phyloP scores from a whole-genome alignment of 30 jellyfish, hydroid and myxozoan species.

The Sanderia malayensis region DNA sequence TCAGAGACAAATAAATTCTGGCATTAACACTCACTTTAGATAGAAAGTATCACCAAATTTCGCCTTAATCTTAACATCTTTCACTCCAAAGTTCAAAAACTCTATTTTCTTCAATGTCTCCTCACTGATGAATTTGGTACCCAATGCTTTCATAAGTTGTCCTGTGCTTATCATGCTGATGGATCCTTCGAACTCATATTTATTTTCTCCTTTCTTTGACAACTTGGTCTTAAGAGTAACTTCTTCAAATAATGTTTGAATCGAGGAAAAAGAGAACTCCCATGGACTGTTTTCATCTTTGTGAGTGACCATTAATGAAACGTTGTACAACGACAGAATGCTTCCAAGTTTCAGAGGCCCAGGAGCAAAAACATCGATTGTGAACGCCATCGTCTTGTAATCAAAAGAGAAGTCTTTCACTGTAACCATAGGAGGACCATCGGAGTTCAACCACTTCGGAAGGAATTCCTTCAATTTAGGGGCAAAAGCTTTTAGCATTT shows the following conservation, averaged over 20 bases:
- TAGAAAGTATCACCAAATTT: conserved; percentile 50
- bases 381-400: conserved; percentile 53
- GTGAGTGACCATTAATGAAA: conserved; percentile 51
- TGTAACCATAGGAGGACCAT: conserved; percentile 55
- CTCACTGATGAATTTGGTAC: conserved; percentile 47
- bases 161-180: conserved; percentile 50
- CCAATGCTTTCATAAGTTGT: conserved; percentile 55
- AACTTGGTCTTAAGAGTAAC: conserved; percentile 16
- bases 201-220: conserved; percentile 46
- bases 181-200: conserved; percentile 42
- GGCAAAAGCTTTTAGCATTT: conserved; percentile 57
- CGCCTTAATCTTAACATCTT: conserved; percentile 66
- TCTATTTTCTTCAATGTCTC: conserved; percentile 39
- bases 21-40: conserved; percentile 44
- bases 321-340: conserved; percentile 40
- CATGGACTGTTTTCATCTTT: conserved; percentile 51
- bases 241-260: conserved; percentile 50
- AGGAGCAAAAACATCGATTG: conserved; percentile 19
- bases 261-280: conserved; percentile 53
- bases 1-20: no score
- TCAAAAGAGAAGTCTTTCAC: conserved; percentile 53
- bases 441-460: conserved; percentile 60
- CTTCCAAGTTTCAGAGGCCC: conserved; percentile 64
- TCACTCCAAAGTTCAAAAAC: conserved; percentile 65
- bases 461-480: conserved; percentile 65